Conservation (phyloP, 2,797 vertebrate genomes). For the Halcyon badia region DNA sequence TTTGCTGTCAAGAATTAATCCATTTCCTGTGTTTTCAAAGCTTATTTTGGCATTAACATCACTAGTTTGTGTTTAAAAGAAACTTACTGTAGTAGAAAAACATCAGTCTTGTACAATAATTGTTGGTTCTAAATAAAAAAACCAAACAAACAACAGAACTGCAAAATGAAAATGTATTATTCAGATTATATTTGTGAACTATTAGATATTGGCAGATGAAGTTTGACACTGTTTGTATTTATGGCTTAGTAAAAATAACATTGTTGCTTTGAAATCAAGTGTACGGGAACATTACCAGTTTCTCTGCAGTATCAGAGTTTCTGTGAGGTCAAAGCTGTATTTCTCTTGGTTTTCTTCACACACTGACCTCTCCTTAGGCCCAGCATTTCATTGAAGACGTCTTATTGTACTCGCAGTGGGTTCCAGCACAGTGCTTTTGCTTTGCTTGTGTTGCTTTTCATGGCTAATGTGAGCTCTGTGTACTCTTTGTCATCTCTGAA, state of each 20-base stretch:
- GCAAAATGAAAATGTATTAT: neutral
- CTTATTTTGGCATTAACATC: neutral
- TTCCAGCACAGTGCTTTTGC: neutral
- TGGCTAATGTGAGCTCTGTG: neutral
- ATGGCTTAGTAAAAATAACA: neutral
- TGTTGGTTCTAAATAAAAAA: neutral
- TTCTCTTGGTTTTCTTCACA: neutral
- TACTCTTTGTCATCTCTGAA: neutral
- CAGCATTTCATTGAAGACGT: neutral
- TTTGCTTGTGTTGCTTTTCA: neutral
- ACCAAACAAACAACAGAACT: no score
- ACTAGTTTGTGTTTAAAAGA: neutral
- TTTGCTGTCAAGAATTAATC: neutral
- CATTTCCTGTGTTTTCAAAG: neutral
- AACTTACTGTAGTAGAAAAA: neutral
- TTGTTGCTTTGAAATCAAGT: neutral
- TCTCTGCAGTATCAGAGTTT: neutral
- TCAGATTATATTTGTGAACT: neutral
- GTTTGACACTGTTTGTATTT: neutral
- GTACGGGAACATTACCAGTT: neutral
- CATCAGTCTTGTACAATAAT: neutral
- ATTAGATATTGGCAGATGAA: neutral
- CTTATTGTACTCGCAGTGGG: neutral
- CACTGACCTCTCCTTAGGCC: neutral
- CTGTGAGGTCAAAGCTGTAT: neutral